Evolutionary conservation across 2,797 vertebrate species (phyloP).

Genomic region (Xenentodon cancila): DNA sequence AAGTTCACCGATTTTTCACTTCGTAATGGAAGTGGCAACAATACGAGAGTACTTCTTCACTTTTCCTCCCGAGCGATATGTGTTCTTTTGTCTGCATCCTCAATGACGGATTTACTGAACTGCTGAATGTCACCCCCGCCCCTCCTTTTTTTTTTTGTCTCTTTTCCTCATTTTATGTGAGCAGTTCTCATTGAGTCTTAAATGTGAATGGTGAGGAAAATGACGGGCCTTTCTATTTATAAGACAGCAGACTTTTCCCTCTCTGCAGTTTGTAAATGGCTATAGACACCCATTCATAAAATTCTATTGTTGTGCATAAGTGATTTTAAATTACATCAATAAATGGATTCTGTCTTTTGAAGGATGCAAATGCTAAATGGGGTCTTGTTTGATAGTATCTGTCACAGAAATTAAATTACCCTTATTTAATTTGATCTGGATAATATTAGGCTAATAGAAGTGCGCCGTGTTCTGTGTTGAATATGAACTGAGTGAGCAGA

Average conservation of each 20-base stretch:
- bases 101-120: constrained; percentile 47
- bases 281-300: constrained; percentile 39
- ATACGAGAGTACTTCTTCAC: constrained; percentile 46
- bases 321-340: constrained; percentile 37
- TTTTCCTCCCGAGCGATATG: constrained; percentile 49
- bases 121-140: constrained; percentile 69
- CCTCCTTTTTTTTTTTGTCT: constrained; percentile 4
- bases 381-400: constrained; percentile 64
- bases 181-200: constrained; percentile 53
- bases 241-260: constrained; percentile 37
- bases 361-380: constrained; percentile 42
- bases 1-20: constrained; percentile 62
- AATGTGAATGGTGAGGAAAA: constrained; percentile 48
- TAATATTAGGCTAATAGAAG: constrained; percentile 71
- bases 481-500: constrained; percentile 51
- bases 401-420: constrained; percentile 71
- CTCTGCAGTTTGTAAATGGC: constrained; percentile 10
- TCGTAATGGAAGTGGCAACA: constrained; percentile 63
- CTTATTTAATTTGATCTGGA: constrained; percentile 73
- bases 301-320: constrained; percentile 24
- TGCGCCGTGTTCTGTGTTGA: constrained; percentile 45
- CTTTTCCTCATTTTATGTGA: constrained; percentile 22
- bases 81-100: constrained; percentile 61
- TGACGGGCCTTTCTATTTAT: constrained; percentile 57
- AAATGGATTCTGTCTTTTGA: constrained; percentile 47